Conservation (phyloP, 2,888 invertebrate genomes). For the Clistopyga incitator region DNA sequence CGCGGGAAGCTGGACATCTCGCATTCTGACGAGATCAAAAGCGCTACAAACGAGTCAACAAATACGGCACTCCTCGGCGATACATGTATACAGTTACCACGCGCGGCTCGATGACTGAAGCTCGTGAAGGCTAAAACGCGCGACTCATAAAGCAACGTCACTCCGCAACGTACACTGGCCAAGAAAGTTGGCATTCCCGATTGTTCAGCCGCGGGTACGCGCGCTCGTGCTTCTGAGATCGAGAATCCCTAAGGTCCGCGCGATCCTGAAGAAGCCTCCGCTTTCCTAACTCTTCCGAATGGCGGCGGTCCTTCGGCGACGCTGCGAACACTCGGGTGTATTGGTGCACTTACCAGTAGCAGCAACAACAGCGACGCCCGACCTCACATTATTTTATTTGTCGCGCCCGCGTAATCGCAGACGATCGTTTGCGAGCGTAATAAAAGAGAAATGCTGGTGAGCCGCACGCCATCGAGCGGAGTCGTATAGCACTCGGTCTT, state of each 20-base stretch:
- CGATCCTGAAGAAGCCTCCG: slow-evolving; percentile 38
- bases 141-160: slow-evolving; percentile 80
- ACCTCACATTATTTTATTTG: slow-evolving; percentile 64
- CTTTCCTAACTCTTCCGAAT: slow-evolving; percentile 52
- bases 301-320: slow-evolving; percentile 34
- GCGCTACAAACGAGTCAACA: slow-evolving; percentile 76
- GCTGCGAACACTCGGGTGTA: slow-evolving; percentile 18
- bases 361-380: slow-evolving; percentile 11
- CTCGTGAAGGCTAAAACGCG: slow-evolving; percentile 64
- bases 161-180: slow-evolving; percentile 53
- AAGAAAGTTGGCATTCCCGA: slow-evolving; percentile 71
- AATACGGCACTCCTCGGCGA: slow-evolving; percentile 71
- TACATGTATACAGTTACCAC: slow-evolving; percentile 68
- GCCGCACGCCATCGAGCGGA: slow-evolving; percentile 37
- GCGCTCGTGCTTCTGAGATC: slow-evolving; percentile 10
- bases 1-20: slow-evolving; percentile 76
- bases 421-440: slow-evolving; percentile 64
- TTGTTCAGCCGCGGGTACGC: slow-evolving; percentile 69
- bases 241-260: slow-evolving; percentile 38
- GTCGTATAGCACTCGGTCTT: slow-evolving; percentile 45
- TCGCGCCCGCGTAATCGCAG: slow-evolving; percentile 63
- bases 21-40: slow-evolving; percentile 81
- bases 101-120: slow-evolving; percentile 60
- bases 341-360: slow-evolving; percentile 19
- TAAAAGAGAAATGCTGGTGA: slow-evolving; percentile 55